Percentiles rank a stretch among this genome's conserved stretches.
Conservation (phyloP, 2,113 vertebrate genomes). For the Dipodomys spectabilis region DNA sequence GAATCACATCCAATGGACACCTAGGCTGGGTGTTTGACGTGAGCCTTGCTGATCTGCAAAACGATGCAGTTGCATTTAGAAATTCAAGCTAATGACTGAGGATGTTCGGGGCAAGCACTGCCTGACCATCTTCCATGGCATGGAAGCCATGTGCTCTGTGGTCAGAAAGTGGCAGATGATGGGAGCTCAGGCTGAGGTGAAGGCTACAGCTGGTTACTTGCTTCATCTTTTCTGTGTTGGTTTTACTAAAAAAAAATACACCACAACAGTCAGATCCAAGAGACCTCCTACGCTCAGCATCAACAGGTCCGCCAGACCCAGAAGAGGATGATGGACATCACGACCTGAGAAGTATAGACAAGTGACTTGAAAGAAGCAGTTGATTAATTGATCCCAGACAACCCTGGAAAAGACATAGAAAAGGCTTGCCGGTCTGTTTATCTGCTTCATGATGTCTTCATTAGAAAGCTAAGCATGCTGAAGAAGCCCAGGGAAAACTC, state of each 20-base stretch:
- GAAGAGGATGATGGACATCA: conserved; percentile 99
- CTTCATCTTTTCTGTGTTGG: conserved; percentile 81
- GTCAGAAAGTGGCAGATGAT: conserved; percentile 87
- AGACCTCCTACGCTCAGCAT: conserved; percentile 97
- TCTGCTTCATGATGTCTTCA: conserved; percentile 96
- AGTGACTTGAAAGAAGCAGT: conserved; percentile 99
- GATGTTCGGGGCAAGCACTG: too few species aligned
- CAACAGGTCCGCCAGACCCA: conserved; percentile 98
- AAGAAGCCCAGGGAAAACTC: conserved; percentile 99
- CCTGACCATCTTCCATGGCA: too few species aligned
- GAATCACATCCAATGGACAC: too few species aligned
- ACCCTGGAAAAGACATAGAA: conserved; percentile 97
- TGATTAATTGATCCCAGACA: conserved; percentile 99
- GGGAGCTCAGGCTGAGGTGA: conserved; percentile 97
- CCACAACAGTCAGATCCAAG: conserved; percentile 96
- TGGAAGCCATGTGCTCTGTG: too few species aligned
- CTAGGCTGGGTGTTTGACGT: too few species aligned
- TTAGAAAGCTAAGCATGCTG: conserved; percentile 99
- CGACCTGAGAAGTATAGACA: conserved; percentile 98
- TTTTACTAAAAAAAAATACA: conserved; percentile 93
- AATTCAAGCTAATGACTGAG: too few species aligned
- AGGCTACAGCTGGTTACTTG: conserved; percentile 97
- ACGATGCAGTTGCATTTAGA: too few species aligned
- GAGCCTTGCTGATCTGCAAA: too few species aligned
- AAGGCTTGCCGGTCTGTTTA: conserved; percentile 86